Base-by-base conservation (phyloP, 1,140 invertebrate species). In the Euwallacea fornicatus region DNA sequence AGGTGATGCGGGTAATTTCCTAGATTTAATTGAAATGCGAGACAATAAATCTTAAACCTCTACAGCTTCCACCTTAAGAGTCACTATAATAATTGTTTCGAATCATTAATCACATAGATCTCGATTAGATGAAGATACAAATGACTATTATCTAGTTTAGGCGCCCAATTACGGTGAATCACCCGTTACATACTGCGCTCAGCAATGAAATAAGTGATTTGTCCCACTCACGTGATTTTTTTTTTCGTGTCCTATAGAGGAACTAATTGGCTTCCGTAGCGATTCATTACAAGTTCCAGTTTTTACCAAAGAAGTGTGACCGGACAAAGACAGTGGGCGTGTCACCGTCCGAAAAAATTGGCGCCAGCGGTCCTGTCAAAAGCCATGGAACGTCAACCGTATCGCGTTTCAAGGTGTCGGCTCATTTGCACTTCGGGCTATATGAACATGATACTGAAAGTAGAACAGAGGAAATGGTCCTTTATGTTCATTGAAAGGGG, bases 331-430 rank as follows among this genome's bases (percentile, higher is more conserved):
- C 15, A 41, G 59, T 63, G 60, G 67, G 72, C 66, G 72, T 64
- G 21, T 41, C 62, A 21, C 55, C 16, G 55, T 58, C n/a, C 9
- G 47, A 44, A 61, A 47, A 47, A 59, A 33, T 63, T 53, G 72
- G 72, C 72, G 72, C 72, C 72, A 59, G 41, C 66, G 66, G 66
- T 21, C 62, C 60, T 64, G 61, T 59, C 61, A 65, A 71, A 71
- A 33, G 21, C 21, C 21, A 33, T 4, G 21, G 4, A 33, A 33
- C 54, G 15, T 71, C 69, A 71, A 55, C 50, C 54, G 54, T 58
- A 71, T 71, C 33, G 6, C 16, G 15, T 63, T 62, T 61, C 67
- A 56, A 59, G 42, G 67, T 62, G 46, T 21, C 58, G 67, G 58
- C 42, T 69, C 67, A 69, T 69, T 69, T 69, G 67, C 67, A 33